Evolutionary conservation across 2,113 vertebrate species (phyloP).

Genomic region (Bubo bubo): DNA sequence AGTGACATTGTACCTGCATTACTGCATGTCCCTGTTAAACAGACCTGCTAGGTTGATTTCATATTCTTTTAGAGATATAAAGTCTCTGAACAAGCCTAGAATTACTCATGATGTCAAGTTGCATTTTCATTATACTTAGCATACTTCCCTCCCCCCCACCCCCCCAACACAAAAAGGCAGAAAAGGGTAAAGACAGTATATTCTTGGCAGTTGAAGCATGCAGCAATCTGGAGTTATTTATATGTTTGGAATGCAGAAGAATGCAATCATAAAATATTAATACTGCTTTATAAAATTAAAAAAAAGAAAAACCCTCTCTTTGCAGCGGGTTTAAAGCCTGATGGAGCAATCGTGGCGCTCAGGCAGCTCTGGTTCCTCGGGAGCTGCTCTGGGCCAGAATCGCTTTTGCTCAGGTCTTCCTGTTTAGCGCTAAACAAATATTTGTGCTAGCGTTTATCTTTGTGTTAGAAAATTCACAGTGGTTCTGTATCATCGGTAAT

Average conservation of each 20-base stretch:
- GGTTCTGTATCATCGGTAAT: not conserved
- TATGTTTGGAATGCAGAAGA: not conserved
- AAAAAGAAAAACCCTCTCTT: not conserved
- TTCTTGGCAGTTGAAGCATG: not conserved
- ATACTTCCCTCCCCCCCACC: no score
- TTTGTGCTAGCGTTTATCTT: not conserved
- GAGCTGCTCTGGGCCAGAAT: not conserved
- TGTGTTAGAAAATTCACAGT: not conserved
- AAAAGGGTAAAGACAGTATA: not conserved
- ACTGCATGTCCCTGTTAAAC: not conserved
- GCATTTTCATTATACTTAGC: not conserved
- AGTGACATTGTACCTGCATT: not conserved
- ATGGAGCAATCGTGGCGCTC: accelerated
- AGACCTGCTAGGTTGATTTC: not conserved
- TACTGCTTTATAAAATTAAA: not conserved
- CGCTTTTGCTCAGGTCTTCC: not conserved
- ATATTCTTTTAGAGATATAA: not conserved
- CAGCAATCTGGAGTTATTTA: slow-evolving; percentile 26
- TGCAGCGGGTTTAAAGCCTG: not conserved
- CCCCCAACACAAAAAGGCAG: not conserved
- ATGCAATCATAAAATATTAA: slow-evolving; percentile 17
- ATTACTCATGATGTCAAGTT: not conserved
- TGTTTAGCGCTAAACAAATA: not conserved
- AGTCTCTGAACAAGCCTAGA: not conserved
- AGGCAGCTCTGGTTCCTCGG: not conserved